Conservation (phyloP, 2,797 vertebrate species). For the Mormyrus hasselquistii region DNA sequence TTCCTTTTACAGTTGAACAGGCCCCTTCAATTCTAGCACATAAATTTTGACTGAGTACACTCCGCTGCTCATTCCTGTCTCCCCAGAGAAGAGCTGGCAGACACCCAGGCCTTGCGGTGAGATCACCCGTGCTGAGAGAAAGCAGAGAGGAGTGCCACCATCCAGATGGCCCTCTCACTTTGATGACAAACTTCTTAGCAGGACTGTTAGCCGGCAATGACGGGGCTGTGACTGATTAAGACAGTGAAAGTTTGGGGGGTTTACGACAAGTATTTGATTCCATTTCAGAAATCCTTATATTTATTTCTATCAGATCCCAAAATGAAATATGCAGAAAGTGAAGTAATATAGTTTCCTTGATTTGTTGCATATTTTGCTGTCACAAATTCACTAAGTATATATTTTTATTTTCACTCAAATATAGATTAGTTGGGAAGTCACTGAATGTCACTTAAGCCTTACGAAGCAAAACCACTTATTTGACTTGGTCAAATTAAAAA, state of each 20-base stretch:
- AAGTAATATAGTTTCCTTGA: background rate
- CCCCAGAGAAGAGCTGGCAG: slow-evolving; percentile 44
- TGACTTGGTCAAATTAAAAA: slow-evolving; percentile 7
- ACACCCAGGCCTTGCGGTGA: slow-evolving; percentile 44
- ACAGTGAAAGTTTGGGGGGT: slow-evolving; percentile 47
- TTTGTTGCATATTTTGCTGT: background rate
- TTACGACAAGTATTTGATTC: slow-evolving; percentile 34
- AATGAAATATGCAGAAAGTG: background rate
- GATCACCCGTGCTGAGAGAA: slow-evolving; percentile 37
- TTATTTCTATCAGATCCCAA: background rate
- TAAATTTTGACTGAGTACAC: slow-evolving; percentile 45
- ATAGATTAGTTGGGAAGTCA: slow-evolving; percentile 4
- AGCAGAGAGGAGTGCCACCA: slow-evolving; percentile 33
- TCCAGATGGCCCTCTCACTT: slow-evolving; percentile 50
- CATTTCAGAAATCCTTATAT: slow-evolving; percentile 4
- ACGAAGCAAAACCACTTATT: slow-evolving; percentile 18
- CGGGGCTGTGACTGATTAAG: slow-evolving; percentile 53
- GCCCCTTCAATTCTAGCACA: slow-evolving; percentile 38
- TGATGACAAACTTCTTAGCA: slow-evolving; percentile 51
- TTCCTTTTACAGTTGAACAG: slow-evolving; percentile 48
- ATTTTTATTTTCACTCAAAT: slow-evolving; percentile 1
- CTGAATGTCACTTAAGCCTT: background rate
- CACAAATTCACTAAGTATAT: slow-evolving; percentile 1
- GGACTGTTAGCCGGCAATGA: slow-evolving; percentile 54
- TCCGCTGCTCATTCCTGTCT: slow-evolving; percentile 29